phyloP scores from a whole-genome alignment of 2,113 vertebrate species.

The Pardalotus punctatus region DNA sequence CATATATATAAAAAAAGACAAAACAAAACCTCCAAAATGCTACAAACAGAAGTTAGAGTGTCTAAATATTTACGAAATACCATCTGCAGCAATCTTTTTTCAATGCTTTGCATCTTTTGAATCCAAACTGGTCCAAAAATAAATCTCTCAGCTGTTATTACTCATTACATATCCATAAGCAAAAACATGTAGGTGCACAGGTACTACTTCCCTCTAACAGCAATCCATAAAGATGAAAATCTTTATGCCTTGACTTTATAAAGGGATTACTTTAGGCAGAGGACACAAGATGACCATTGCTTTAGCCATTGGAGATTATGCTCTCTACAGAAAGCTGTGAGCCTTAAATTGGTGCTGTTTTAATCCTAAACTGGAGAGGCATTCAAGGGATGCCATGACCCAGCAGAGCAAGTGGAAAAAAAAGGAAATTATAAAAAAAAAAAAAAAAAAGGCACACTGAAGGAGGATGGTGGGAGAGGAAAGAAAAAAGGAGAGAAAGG shows the following conservation, averaged over 20 bases:
- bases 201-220: neutral
- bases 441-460: neutral
- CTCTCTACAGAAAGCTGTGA: conserved; percentile 53
- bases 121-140: conserved; percentile 13
- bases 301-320: conserved; percentile 40
- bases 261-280: conserved; percentile 53
- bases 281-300: conserved; percentile 21
- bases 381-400: conserved; percentile 62
- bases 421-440: neutral
- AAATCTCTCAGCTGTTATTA: neutral
- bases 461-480: neutral
- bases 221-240: neutral
- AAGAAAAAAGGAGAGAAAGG: neutral
- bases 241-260: conserved; percentile 49
- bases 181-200: neutral
- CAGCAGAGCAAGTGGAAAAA: neutral
- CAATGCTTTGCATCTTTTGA: neutral
- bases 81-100: conserved; percentile 32
- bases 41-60: conserved; percentile 16
- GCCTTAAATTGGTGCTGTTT: conserved; percentile 68
- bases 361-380: conserved; percentile 72
- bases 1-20: neutral
- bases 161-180: neutral
- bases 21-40: conserved; percentile 4
- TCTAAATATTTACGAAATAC: conserved; percentile 46